Base-by-base conservation (phyloP, 2,113 vertebrate genomes). In the Nematolebias whitei region DNA sequence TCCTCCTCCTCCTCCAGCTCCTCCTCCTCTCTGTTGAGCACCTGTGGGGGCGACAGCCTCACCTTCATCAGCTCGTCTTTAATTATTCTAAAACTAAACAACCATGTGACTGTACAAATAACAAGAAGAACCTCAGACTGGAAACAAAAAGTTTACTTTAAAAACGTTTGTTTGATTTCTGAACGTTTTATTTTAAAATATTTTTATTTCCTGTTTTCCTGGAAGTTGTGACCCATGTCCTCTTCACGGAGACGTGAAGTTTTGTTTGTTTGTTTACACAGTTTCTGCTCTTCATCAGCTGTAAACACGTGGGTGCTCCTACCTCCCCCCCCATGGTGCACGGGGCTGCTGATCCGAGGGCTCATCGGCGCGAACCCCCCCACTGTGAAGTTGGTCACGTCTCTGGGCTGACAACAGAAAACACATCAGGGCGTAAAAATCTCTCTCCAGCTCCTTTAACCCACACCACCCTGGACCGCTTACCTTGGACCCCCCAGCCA, bases 401-500 rank as follows among this genome's bases (percentile, higher is more conserved):
- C 96, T 45, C 96, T 90, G 4, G 96, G 96, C 96, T 61, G 52
- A 19, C 68, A 19, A 15, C n/a, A 58, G 24, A 18, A 0, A 39
- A 9, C 3, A 41, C 43, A 48, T 20, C 2, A n/a, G n/a, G n/a
- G n/a, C n/a, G n/a, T n/a, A n/a, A n/a, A n/a, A n/a, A n/a, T 12
- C 6, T 12, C n/a, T 10, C 12, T 18, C 45, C 19, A 12, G 45
- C 45, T 19, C 20, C 19, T 22, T 12, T 22, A n/a, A 4, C 10
- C 16, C 19, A 18, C 12, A 38, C 29, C 35, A 11, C 3, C 8
- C 26, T 12, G 59, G 3, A 16, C 4, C 1, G 18, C 74, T 61
- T 52, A 98, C 96, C 95, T 98, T 98, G 4, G 96, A 97, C 10
- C 96, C 96, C 0, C 96, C 96, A 0, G 96, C 96, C 76, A 98